Conservation (phyloP, 2,113 vertebrate species). For the Patagioenas fasciata region DNA sequence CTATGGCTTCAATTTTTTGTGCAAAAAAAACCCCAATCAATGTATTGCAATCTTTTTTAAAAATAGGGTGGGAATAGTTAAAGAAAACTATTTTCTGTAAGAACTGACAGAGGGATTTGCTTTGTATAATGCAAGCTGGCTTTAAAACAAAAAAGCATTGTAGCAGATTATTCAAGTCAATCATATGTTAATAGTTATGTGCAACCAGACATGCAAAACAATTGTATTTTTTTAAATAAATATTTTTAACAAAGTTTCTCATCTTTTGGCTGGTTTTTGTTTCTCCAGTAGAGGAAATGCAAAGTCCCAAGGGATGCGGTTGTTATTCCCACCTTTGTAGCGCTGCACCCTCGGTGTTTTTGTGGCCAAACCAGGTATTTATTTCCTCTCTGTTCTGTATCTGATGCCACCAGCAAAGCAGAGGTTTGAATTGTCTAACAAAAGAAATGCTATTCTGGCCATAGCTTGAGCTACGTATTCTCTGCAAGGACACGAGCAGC, state of each 20-base stretch:
- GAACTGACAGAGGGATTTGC: constrained; percentile 75
- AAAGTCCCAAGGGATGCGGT: neutral
- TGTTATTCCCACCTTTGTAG: too few species aligned
- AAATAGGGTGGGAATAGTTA: constrained; percentile 46
- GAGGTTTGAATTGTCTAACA: neutral
- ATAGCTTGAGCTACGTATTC: fast-evolving
- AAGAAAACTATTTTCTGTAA: constrained; percentile 74
- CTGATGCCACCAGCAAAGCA: fast-evolving
- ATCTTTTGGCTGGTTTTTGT: neutral
- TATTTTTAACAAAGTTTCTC: constrained; percentile 78
- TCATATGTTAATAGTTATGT: constrained; percentile 76
- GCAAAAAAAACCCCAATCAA: constrained; percentile 55
- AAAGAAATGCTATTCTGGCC: too few species aligned
- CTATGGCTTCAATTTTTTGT: constrained; percentile 73
- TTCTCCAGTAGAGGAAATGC: neutral
- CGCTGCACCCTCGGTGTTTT: neutral
- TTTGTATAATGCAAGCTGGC: constrained; percentile 76
- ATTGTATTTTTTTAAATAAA: constrained; percentile 86
- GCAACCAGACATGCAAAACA: constrained; percentile 76
- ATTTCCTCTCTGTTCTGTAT: fast-evolving
- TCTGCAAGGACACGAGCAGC: neutral
- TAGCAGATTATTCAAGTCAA: constrained; percentile 74
- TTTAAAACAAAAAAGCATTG: constrained; percentile 72
- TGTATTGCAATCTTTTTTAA: constrained; percentile 67
- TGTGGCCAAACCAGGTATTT: neutral